A percentile compares a stretch with the other conserved stretches of the same genome.
phyloP scores from a whole-genome alignment of 2,888 invertebrate species.

The Helobdella robusta region DNA sequence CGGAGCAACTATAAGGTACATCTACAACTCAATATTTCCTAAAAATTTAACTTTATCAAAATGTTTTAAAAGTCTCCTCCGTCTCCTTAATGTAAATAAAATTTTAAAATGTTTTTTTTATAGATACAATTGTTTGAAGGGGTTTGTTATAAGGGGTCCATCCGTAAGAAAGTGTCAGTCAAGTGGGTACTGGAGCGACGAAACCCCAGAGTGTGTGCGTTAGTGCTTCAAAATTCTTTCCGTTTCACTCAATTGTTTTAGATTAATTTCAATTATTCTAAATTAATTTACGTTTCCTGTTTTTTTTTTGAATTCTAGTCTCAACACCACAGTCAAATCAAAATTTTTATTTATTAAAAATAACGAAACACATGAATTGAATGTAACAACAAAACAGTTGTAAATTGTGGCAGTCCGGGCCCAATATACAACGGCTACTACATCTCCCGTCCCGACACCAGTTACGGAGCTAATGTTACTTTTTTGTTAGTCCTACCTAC shows the following conservation, averaged over 20 bases:
- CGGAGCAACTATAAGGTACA: slow-evolving; percentile 68
- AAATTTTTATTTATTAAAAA: background rate
- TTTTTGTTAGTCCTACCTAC: slow-evolving; percentile 57
- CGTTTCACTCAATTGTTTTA: too few species aligned
- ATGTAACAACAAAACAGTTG: slow-evolving; percentile 58
- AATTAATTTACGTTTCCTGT: too few species aligned
- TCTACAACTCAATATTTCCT: too few species aligned
- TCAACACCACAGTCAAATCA: too few species aligned
- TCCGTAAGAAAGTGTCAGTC: slow-evolving; percentile 82
- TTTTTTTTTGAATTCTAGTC: too few species aligned
- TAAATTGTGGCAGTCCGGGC: slow-evolving; percentile 89
- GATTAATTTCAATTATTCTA: too few species aligned
- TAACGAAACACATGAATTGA: background rate
- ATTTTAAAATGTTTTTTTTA: too few species aligned
- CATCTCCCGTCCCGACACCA: slow-evolving; percentile 67
- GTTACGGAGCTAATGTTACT: slow-evolving; percentile 79
- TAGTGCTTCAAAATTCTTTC: background rate
- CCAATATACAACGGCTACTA: slow-evolving; percentile 90
- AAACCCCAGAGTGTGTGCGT: slow-evolving; percentile 82
- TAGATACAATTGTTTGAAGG: slow-evolving; percentile 88
- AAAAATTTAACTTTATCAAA: too few species aligned
- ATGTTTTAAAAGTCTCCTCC: too few species aligned
- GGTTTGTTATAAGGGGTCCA: slow-evolving; percentile 80
- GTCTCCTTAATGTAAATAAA: too few species aligned
- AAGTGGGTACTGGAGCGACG: slow-evolving; percentile 86